Evolutionary conservation across 2,888 invertebrate genomes (phyloP).

Genomic region (Theristus sp.): DNA sequence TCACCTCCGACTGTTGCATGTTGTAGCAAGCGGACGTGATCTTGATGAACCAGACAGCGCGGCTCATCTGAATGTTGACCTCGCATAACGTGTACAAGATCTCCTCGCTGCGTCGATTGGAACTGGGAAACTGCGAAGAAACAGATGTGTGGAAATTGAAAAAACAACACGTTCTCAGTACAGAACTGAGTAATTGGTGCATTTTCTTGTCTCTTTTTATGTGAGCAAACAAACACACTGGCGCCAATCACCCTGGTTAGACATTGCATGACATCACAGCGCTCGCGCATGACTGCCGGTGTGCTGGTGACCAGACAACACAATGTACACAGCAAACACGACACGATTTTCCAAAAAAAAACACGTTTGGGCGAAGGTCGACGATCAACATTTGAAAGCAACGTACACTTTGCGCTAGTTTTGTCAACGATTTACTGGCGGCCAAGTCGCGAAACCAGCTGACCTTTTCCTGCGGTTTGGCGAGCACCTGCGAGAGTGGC

Average conservation of each 20-base stretch:
- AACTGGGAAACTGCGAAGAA: constrained; percentile 50
- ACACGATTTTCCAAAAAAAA: neutral
- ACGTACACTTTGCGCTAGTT: neutral
- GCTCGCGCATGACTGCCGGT: too few relatives aligned
- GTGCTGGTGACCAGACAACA: too few relatives aligned
- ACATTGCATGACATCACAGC: neutral
- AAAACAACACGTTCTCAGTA: neutral
- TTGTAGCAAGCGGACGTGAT: constrained; percentile 64
- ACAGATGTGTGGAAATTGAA: neutral
- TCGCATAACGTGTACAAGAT: constrained; percentile 81
- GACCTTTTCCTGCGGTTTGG: neutral
- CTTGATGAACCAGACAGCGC: constrained; percentile 88
- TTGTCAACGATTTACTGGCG: neutral
- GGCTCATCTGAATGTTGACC: constrained; percentile 72
- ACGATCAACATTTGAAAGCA: too few relatives aligned
- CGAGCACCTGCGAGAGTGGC: neutral
- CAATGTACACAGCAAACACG: neutral
- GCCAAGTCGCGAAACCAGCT: neutral
- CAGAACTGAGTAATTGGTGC: neutral
- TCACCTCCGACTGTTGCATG: neutral
- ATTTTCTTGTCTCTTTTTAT: neutral
- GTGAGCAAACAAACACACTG: too few relatives aligned
- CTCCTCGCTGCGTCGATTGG: constrained; percentile 52
- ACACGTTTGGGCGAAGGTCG: too few relatives aligned
- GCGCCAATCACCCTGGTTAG: neutral